Evolutionary conservation across 2,888 invertebrate genomes (phyloP).

Genomic region (Gymnocheta viridis): DNA sequence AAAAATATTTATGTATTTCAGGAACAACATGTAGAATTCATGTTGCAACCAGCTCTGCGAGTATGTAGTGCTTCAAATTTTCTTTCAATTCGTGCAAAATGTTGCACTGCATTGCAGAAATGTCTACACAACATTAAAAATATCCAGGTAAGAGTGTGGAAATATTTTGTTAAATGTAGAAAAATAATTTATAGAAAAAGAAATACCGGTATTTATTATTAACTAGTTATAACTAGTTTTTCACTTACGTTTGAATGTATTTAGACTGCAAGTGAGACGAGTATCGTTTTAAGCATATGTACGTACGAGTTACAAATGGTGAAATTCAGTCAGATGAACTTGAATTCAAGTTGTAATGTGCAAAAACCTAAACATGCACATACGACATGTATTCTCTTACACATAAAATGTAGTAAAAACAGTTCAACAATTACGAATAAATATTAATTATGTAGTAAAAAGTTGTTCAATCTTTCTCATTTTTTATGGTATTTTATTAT

Average conservation of each 20-base stretch:
- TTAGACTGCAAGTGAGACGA: conserved; percentile 18
- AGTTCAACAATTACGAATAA: too few species aligned
- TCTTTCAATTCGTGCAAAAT: conserved; percentile 33
- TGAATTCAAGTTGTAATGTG: conserved; percentile 48
- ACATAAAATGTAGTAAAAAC: too few species aligned
- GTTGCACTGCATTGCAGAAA: conserved; percentile 39
- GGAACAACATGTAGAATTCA: conserved; percentile 23
- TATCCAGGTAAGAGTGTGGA: conserved; percentile 36
- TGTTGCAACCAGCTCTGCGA: neutral
- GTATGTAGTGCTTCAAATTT: neutral
- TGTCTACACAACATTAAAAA: conserved; percentile 3
- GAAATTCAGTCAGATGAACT: conserved; percentile 66
- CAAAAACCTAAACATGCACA: conserved; percentile 24
- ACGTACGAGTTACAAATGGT: conserved; percentile 31
- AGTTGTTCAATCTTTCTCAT: conserved; percentile 35
- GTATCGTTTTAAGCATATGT: neutral
- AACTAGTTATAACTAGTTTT: conserved; percentile 68
- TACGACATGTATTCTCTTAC: neutral
- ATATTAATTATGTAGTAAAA: too few species aligned
- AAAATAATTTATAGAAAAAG: conserved; percentile 40
- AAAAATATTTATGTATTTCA: neutral
- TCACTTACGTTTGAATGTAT: conserved; percentile 62
- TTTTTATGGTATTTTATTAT: conserved; percentile 41
- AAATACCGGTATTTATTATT: conserved; percentile 69
- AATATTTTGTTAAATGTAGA: conserved; percentile 42